phyloP scores from a whole-genome alignment of 1,140 invertebrate genomes.

The Aporrectodea caliginosa region DNA sequence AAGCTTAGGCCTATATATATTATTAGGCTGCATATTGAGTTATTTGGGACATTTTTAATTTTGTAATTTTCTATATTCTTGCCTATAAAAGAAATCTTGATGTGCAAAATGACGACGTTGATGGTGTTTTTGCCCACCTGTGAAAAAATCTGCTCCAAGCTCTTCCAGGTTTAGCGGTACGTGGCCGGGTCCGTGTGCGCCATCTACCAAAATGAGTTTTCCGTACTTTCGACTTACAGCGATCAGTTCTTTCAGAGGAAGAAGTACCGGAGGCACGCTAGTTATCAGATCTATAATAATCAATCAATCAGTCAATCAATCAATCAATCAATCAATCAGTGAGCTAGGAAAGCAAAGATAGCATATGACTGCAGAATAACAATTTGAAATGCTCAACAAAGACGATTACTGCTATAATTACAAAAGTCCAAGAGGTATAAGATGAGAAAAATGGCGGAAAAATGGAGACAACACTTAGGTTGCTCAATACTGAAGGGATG shows the following conservation, averaged over 20 bases:
- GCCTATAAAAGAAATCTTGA: neutral
- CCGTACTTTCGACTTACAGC: slow-evolving; percentile 38
- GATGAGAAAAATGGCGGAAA: too few relatives aligned
- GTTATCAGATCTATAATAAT: slow-evolving; percentile 40
- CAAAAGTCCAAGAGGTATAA: too few relatives aligned
- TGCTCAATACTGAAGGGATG: too few relatives aligned
- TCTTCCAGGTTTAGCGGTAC: slow-evolving; percentile 39
- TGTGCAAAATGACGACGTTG: neutral
- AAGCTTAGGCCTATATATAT: too few relatives aligned
- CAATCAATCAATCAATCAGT: too few relatives aligned
- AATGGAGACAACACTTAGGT: too few relatives aligned
- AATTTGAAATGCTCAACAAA: too few relatives aligned
- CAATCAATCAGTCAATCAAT: too few relatives aligned
- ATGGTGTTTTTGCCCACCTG: slow-evolving; percentile 35
- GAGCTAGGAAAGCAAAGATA: too few relatives aligned
- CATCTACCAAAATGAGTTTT: slow-evolving; percentile 40
- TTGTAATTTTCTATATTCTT: neutral
- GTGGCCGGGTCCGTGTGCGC: slow-evolving; percentile 44
- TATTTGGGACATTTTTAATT: neutral
- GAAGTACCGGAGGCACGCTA: slow-evolving; percentile 35
- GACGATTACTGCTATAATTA: too few relatives aligned
- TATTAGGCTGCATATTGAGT: neutral
- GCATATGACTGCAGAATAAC: too few relatives aligned
- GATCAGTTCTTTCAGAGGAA: slow-evolving; percentile 40
- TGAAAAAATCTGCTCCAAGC: slow-evolving; percentile 42